phyloP scores from a whole-genome alignment of 2,113 vertebrate species.

The Philantomba maxwellii region DNA sequence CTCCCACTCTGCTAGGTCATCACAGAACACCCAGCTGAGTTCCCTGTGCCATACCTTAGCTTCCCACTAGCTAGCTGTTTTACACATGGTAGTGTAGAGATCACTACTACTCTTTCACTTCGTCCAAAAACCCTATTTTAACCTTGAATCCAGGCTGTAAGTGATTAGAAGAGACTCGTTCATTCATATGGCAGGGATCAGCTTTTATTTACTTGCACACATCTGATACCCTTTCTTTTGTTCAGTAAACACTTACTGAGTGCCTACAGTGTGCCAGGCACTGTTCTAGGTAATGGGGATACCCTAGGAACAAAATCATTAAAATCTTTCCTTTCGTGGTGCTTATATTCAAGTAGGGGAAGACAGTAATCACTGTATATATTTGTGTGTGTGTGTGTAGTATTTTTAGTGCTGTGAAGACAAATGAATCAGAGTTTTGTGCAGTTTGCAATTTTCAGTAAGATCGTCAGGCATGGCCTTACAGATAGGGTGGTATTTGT shows the following conservation, averaged over 20 bases:
- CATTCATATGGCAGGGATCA: neutral
- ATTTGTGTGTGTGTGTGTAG: neutral
- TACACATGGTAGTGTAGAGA: neutral
- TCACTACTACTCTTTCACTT: neutral
- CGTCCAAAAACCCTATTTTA: neutral
- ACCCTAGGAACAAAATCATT: neutral
- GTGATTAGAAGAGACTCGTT: neutral
- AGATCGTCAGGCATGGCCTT: neutral
- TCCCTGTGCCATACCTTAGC: neutral
- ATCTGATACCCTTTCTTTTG: neutral
- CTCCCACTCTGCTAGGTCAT: neutral
- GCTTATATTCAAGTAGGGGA: neutral
- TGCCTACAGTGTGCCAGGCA: neutral
- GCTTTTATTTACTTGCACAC: neutral
- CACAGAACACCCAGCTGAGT: neutral
- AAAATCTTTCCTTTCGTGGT: neutral
- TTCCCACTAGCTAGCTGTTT: neutral
- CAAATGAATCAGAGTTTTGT: neutral
- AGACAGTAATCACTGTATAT: neutral
- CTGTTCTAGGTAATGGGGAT: neutral
- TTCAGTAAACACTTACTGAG: neutral
- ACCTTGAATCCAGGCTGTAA: neutral
- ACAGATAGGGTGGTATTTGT: neutral
- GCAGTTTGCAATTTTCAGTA: neutral
- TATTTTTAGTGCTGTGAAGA: neutral